Conservation (phyloP, 1,140 invertebrate species). For the Drosophila chauvacae region DNA sequence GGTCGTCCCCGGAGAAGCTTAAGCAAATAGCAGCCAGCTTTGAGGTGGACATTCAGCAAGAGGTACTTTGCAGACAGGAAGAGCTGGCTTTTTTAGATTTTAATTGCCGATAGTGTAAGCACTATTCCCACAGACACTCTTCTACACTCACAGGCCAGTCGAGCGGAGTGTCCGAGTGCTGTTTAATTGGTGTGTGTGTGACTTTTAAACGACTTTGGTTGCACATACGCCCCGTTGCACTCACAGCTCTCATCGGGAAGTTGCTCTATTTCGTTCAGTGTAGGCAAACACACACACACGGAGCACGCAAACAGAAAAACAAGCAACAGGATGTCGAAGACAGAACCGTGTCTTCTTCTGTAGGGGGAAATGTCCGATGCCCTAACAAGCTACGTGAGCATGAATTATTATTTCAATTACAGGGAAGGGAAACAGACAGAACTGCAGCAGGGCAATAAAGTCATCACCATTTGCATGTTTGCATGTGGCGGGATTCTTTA, state of each 20-base stretch:
- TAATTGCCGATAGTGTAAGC: conserved; percentile 76
- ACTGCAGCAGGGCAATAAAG: conserved; percentile 21
- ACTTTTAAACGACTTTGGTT: conserved; percentile 70
- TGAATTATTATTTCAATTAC: conserved; percentile 48
- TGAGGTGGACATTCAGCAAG: conserved; percentile 10
- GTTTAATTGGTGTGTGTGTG: conserved; percentile 69
- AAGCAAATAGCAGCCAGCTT: conserved; percentile 65
- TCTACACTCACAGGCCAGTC: conserved; percentile 36
- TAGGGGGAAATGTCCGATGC: conserved; percentile 33
- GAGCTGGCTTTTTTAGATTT: conserved; percentile 75
- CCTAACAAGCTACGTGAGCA: conserved; percentile 47
- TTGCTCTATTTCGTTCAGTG: conserved; percentile 19
- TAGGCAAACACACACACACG: conserved; percentile 41
- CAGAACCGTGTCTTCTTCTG: conserved; percentile 1
- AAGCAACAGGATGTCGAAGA: conserved; percentile 30
- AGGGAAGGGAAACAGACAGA: background rate
- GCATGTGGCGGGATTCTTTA: conserved; percentile 10
- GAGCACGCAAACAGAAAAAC: conserved; percentile 36
- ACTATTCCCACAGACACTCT: conserved; percentile 20
- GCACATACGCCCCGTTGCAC: conserved; percentile 70
- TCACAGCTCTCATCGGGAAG: background rate
- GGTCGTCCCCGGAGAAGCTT: conserved; percentile 48
- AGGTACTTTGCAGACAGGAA: conserved; percentile 27
- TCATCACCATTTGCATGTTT: conserved; percentile 22
- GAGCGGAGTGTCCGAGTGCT: conserved; percentile 55